Conservation (phyloP, 1,140 invertebrate genomes). For the Eriocheir sinensis region DNA sequence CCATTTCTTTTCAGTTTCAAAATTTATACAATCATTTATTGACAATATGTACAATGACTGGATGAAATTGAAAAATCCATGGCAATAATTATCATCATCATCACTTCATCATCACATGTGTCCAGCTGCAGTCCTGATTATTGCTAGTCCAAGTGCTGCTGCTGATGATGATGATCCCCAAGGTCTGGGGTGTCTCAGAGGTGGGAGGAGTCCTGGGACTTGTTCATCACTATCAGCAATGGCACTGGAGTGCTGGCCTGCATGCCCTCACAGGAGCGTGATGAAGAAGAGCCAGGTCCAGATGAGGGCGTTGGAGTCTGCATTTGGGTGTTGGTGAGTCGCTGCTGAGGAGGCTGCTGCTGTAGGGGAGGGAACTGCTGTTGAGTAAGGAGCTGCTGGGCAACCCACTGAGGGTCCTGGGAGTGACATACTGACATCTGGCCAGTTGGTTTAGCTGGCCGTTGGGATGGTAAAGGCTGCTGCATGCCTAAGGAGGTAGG, state of each 20-base stretch:
- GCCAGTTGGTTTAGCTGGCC: no score
- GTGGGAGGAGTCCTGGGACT: slow-evolving; percentile 30
- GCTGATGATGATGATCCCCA: slow-evolving; percentile 33
- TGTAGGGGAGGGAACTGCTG: no score
- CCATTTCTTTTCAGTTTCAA: slow-evolving; percentile 36
- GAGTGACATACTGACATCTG: no score
- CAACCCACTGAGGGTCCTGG: no score
- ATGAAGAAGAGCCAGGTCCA: slow-evolving; percentile 45
- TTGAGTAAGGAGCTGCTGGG: no score
- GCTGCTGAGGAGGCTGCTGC: no score
- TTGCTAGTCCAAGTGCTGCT: background rate
- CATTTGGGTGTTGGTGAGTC: slow-evolving; percentile 37
- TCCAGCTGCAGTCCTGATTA: slow-evolving; percentile 9
- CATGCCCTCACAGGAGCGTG: slow-evolving; percentile 36
- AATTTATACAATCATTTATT: background rate
- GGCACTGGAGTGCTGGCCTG: slow-evolving; percentile 40
- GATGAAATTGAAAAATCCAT: slow-evolving; percentile 15
- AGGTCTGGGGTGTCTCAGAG: slow-evolving; percentile 31
- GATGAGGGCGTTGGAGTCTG: background rate
- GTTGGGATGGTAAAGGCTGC: no score
- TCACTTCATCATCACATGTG: slow-evolving; percentile 32
- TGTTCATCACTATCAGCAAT: slow-evolving; percentile 34
- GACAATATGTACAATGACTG: slow-evolving; percentile 27
- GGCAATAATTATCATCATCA: slow-evolving; percentile 24
- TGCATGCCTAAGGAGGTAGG: no score